A percentile compares a stretch with the other conserved stretches of the same genome.
These are phyloP conservation scores for Leptarthrus brevirostris DNA, from an alignment of 2,888 invertebrate species.

Conservation along the genomic window DNA sequence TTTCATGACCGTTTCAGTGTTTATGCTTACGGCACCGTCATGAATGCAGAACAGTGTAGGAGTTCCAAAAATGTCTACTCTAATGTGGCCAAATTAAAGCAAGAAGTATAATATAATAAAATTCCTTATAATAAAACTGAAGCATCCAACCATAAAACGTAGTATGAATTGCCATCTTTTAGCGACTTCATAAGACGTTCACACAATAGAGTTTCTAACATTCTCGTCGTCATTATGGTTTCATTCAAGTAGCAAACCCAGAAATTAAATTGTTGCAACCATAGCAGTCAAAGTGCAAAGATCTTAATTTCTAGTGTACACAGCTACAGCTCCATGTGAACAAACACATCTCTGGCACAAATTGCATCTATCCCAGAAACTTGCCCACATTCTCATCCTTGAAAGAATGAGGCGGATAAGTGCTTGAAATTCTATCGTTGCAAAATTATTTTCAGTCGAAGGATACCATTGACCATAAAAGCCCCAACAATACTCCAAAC, in stretches of 20 bases:
- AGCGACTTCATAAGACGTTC: background rate
- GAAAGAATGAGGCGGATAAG: background rate
- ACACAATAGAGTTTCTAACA: background rate
- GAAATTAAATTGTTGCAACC: slow-evolving; percentile 2
- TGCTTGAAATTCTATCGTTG: slow-evolving; percentile 37
- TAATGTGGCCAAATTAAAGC: background rate
- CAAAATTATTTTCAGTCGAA: slow-evolving; percentile 17
- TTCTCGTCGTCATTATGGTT: background rate
- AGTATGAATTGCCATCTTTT: background rate
- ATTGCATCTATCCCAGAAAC: slow-evolving; percentile 2
- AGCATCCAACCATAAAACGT: slow-evolving; percentile 4
- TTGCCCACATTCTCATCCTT: slow-evolving; percentile 1
- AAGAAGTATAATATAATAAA: slow-evolving; percentile 10
- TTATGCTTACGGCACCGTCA: slow-evolving; percentile 13
- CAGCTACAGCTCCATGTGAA: background rate
- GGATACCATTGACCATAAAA: slow-evolving; percentile 36
- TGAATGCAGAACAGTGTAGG: background rate
- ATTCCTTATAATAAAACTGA: slow-evolving; percentile 26
- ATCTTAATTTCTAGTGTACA: slow-evolving; percentile 27
- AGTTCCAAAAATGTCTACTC: background rate
- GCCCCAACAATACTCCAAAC: slow-evolving; percentile 22
- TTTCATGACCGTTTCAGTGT: slow-evolving; percentile 3
- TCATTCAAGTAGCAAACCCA: background rate
- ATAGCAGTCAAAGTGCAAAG: background rate
- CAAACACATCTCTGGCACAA: background rate